phyloP scores from a whole-genome alignment of 2,888 invertebrate species.

The Athrips mouffetella region DNA sequence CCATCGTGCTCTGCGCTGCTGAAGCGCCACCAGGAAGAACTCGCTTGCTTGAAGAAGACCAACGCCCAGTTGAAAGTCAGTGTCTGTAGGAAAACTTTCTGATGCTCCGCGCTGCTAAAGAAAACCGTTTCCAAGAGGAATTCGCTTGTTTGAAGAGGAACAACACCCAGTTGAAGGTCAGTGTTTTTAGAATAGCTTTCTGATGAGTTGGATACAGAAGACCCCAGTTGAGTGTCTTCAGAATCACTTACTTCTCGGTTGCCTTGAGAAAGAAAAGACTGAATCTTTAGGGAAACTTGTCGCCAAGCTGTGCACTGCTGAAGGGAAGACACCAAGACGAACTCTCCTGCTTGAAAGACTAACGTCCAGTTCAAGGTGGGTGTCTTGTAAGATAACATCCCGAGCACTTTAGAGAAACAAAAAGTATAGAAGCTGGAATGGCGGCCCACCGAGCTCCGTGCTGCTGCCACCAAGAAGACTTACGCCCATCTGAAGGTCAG shows the following conservation, averaged over 20 bases:
- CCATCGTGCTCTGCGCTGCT: constrained; percentile 88
- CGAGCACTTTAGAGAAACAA: neutral
- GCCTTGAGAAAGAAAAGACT: no score
- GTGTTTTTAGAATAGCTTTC: constrained; percentile 77
- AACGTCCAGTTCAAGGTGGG: constrained; percentile 93
- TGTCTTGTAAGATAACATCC: neutral
- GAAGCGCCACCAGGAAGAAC: constrained; percentile 94
- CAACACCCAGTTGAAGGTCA: constrained; percentile 93
- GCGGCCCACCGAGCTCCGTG: constrained; percentile 87
- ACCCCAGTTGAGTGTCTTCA: no score
- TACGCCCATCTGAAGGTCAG: constrained; percentile 93
- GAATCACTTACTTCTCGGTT: no score
- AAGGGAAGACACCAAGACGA: constrained; percentile 96
- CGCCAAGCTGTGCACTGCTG: constrained; percentile 88
- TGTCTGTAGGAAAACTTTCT: neutral
- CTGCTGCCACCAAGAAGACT: constrained; percentile 93
- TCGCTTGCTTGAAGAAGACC: constrained; percentile 94
- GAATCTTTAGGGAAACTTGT: no score
- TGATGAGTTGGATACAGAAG: constrained; percentile 73
- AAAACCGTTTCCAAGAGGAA: constrained; percentile 79
- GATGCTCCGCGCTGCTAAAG: neutral
- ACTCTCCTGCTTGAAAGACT: constrained; percentile 93
- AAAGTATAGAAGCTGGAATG: constrained; percentile 84
- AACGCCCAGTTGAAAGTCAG: constrained; percentile 93
- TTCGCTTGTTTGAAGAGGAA: constrained; percentile 95